Evolutionary conservation across 2,113 vertebrate genomes (phyloP), one percentile per base, ranked within the genome.

Genomic region (Ageneiosus marmoratus): DNA sequence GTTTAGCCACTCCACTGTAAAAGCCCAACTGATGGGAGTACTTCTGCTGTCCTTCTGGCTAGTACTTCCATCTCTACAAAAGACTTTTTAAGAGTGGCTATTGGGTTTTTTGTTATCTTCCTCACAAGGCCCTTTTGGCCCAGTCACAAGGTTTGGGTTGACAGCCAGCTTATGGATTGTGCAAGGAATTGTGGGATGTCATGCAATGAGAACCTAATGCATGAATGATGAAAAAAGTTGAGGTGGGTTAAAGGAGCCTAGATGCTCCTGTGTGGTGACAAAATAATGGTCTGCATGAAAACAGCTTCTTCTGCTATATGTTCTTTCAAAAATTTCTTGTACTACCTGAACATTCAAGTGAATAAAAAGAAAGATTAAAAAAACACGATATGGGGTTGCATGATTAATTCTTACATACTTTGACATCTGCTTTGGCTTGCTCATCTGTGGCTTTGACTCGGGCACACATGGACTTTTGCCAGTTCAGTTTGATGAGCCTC

Each of bases 401-500:
- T 24, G 9, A 11, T 41, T 41, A 24, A 22, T 53, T 75, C 18
- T 53, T 63, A 76, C 88, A 3, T 90, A 94, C 94, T 92, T 89
- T 90, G 22, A 90, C 74, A 70, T 94, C 91, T 77, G 56, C 89
- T 89, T 88, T 94, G 75, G 91, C 90, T 24, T 89, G 88, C 79
- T 93, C 91, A n/a, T 95, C 93, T 46, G 88, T 65, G 0, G 88
- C 77, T 32, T 87, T 89, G 15, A 92, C 90, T 85, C 91, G 89
- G 13, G 84, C n/a, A 77, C 91, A 94, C 34, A 92, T 86, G 58
- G 90, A 89, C 88, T 92, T 94, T 34, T 93, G 91, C 92, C 92
- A 94, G 85, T 91, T 94, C 41, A 94, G 90, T 84, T 93, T 89
- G 84, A 92, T 90, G 8, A 94, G 88, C 80, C 91, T 91, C 86